Base-by-base conservation (phyloP, 2,797 vertebrate species). In the Manis javanica region DNA sequence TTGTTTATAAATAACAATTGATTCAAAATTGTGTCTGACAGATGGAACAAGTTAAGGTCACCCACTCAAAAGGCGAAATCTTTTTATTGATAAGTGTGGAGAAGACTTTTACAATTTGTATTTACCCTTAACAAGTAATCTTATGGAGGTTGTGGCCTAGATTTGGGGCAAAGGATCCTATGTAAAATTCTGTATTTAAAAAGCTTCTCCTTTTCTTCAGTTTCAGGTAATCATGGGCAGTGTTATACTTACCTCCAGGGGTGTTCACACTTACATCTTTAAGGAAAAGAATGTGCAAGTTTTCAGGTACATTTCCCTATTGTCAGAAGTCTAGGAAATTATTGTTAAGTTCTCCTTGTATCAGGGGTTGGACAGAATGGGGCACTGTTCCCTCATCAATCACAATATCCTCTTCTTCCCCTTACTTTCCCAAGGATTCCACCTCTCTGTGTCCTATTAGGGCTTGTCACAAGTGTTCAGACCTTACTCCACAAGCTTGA, bases 121-220 rank as follows among this genome's bases (percentile, higher is more conserved):
- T 4, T 42, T 10, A 21, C 5, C 12, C 49, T 49, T 34, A 1
- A 8, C 31, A 2, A 4, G 3, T 1, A 21, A 34, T 14, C 16
- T 8, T 18, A 3, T 0, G 1, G 21, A 24, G 11, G 46, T 11
- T 29, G 5, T 12, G 2, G 18, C 12, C 8, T 14, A 63, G 1
- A 3, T 34, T 74, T 19, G 2, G 0, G 7, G 39, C 24, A 8
- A 26, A 13, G 11, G 66, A 37, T 19, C 66, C 12, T 26, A 1
- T 16, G 37, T 18, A 2, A 7, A 49, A 13, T 21, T 15, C 75
- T 8, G 7, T 6, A 29, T 31, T 24, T 16, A 4, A 3, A 7
- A 55, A 24, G 75, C 23, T 3, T 29, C 9, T 42, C 12, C 7
- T 16, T 46, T 46, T 46, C 46, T 42, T 18, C 29, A 39, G 55